Conservation (phyloP, 1,140 invertebrate genomes). For the Drosophila lowei region DNA sequence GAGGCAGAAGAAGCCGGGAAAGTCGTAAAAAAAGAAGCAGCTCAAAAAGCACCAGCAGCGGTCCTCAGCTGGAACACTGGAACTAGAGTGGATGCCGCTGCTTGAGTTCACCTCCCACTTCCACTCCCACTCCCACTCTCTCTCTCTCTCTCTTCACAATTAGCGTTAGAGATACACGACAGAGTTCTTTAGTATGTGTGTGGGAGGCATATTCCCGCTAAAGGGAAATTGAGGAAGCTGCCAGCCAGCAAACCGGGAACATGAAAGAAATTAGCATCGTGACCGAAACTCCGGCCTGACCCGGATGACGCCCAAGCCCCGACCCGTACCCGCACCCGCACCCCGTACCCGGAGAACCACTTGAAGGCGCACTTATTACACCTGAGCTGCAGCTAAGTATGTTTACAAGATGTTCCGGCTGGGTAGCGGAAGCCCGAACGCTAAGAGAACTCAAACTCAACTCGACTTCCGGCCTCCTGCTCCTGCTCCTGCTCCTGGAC, state of each 20-base stretch:
- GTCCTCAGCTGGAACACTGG: constrained; percentile 29
- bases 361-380: constrained; percentile 77
- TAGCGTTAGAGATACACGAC: constrained; percentile 68
- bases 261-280: constrained; percentile 79
- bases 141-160: constrained; percentile 39
- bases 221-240: constrained; percentile 28
- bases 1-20: constrained; percentile 23
- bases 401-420: constrained; percentile 76
- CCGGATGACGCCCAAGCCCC: constrained; percentile 9
- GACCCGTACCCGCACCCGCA: not conserved
- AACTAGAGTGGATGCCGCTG: constrained; percentile 51
- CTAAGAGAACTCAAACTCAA: constrained; percentile 10
- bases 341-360: constrained; percentile 40
- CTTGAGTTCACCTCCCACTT: constrained; percentile 36
- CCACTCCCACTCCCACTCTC: not conserved
- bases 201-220: constrained; percentile 1
- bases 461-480: constrained; percentile 20
- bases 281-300: constrained; percentile 50
- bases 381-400: constrained; percentile 81
- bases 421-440: constrained; percentile 29
- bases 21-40: constrained; percentile 20
- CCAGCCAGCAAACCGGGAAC: constrained; percentile 35
- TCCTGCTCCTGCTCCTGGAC: too few relatives aligned
- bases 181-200: constrained; percentile 26
- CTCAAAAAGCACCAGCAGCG: constrained; percentile 27